Base-by-base conservation (phyloP, 2,797 vertebrate genomes). In the Hephaestus fuliginosus region DNA sequence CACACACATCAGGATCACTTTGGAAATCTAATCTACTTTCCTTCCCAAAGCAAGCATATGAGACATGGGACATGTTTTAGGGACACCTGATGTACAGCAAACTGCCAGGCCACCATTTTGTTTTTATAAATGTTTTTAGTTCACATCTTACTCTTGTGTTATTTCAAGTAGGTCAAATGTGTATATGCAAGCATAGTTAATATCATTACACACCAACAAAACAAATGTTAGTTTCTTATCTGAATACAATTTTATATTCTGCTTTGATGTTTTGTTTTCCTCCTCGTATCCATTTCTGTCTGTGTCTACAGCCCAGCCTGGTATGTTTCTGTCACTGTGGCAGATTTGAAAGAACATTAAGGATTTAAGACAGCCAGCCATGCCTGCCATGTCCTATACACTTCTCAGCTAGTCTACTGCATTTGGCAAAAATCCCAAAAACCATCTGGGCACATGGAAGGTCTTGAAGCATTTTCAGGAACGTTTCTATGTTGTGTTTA, bases 331-430 rank as follows among this genome's bases (percentile, higher is more conserved):
- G 66, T 58, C 56, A 48, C 33, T 57, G 49, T 43, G 46, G 70
- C 60, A 53, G 58, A 67, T 80, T 12, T 77, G 9, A 80, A 65
- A 52, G 15, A 67, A 72, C 30, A 46, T 56, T 60, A 36, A 83
- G 57, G 49, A 58, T 68, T 39, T 60, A 44, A 46, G 83, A 75
- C 78, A 79, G 75, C 63, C 53, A 52, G 76, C 46, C 64, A 56
- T 52, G 74, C 18, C 69, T 75, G 82, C 71, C 63, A 70, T 62
- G 67, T 83, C 51, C 61, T 41, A n/a, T 62, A 77, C 81, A 78
- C 65, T 28, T 81, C 62, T 61, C 30, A 43, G 65, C 57, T 41
- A 20, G 60, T 72, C 63, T 63, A 20, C 28, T 44, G 48, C 55
- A 75, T 66, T 33, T 77, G 82, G 52, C 60, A 66, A 72, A 60